Conservation (phyloP, 2,113 vertebrate species). For the Triplophysa siluroides region DNA sequence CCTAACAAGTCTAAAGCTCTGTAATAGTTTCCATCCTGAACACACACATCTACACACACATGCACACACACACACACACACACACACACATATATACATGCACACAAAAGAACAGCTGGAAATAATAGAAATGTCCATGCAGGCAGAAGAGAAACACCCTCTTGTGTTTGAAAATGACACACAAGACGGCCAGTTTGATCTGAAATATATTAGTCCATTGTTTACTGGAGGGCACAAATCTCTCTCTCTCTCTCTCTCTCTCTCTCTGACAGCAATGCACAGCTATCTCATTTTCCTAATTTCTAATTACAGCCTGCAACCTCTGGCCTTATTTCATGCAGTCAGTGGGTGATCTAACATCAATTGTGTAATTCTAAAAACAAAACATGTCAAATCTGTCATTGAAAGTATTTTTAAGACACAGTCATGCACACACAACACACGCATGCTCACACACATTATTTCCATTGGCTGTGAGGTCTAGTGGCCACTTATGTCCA, state of each 20-base stretch:
- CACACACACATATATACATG: slow-evolving; percentile 55
- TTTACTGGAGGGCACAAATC: background rate
- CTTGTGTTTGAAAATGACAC: slow-evolving; percentile 58
- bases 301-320: background rate
- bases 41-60: slow-evolving; percentile 49
- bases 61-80: slow-evolving; percentile 57
- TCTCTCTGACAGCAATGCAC: background rate
- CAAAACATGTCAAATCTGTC: slow-evolving; percentile 4
- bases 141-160: slow-evolving; percentile 65
- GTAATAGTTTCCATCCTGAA: slow-evolving; percentile 81
- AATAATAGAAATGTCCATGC: slow-evolving; percentile 77
- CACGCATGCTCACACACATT: background rate
- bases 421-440: background rate
- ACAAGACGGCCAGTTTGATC: slow-evolving; percentile 23
- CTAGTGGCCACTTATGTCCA: slow-evolving; percentile 14
- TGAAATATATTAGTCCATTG: slow-evolving; percentile 17
- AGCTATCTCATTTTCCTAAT: slow-evolving; percentile 1
- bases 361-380: background rate
- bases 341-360: background rate
- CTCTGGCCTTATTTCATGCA: background rate
- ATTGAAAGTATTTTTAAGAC: background rate
- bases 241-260: background rate
- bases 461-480: slow-evolving; percentile 29
- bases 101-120: slow-evolving; percentile 72
- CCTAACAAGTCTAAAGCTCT: slow-evolving; percentile 66